Conservation (phyloP, 2,113 vertebrate species). For the Tenebrosternarchus preto region DNA sequence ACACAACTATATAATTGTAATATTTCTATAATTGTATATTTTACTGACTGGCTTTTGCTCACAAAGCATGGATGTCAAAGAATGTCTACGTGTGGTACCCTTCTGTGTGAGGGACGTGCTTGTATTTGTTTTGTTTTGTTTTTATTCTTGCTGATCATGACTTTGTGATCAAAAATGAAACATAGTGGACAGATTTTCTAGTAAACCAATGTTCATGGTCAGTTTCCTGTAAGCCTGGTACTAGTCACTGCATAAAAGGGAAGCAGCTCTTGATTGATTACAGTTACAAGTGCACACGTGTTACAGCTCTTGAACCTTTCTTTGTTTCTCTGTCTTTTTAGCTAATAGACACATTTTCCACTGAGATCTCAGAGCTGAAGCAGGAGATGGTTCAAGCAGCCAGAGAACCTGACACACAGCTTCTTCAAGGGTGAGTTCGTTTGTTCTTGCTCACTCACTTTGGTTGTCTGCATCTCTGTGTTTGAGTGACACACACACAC, state of each 20-base stretch:
- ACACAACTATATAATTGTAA: no score
- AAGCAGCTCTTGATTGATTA: constrained; percentile 36
- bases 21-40: no score
- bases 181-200: no score
- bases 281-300: constrained; percentile 4
- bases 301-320: neutral
- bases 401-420: constrained; percentile 67
- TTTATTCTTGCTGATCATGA: no score
- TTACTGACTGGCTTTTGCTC: no score
- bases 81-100: no score
- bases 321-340: constrained; percentile 57
- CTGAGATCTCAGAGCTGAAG: constrained; percentile 91
- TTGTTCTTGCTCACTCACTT: neutral
- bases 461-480: neutral
- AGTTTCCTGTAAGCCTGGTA: constrained; percentile 16
- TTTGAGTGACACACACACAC: no score
- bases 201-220: no score
- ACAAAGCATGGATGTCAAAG: no score
- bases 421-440: constrained; percentile 65
- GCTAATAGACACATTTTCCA: constrained; percentile 92
- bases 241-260: constrained; percentile 9
- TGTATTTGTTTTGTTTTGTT: no score
- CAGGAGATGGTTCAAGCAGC: constrained; percentile 88
- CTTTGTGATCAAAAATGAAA: no score
- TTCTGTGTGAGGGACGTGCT: no score